phyloP scores from a whole-genome alignment of 2,888 invertebrate genomes.

The Cantharis flavilabris region DNA sequence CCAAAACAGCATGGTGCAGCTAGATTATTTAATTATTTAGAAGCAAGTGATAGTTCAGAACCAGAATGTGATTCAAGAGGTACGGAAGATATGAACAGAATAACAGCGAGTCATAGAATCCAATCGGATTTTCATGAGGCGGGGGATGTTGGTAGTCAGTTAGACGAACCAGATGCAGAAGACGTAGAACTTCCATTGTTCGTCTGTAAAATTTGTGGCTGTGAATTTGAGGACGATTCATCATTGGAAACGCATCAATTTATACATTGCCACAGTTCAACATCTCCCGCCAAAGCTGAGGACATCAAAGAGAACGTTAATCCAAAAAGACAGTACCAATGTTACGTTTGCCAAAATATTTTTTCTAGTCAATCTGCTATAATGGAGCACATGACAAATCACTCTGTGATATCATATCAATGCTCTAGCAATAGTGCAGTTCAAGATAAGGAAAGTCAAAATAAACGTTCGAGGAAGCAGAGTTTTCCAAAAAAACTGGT shows the following conservation, averaged over 20 bases:
- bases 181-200: constrained; percentile 57
- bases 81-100: constrained; percentile 52
- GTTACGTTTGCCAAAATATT: constrained; percentile 55
- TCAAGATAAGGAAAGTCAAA: constrained; percentile 41
- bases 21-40: constrained; percentile 73
- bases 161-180: constrained; percentile 51
- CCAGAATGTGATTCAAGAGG: constrained; percentile 57
- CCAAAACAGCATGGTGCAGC: constrained; percentile 65
- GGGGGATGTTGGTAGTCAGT: constrained; percentile 59
- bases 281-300: constrained; percentile 58
- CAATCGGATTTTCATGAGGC: constrained; percentile 68
- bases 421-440: constrained; percentile 44
- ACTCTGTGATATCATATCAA: constrained; percentile 51
- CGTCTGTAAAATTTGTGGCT: constrained; percentile 60
- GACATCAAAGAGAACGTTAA: constrained; percentile 54
- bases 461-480: constrained; percentile 57
- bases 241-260: constrained; percentile 58
- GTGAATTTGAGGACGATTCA: constrained; percentile 59
- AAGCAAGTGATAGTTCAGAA: constrained; percentile 74
- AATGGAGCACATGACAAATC: constrained; percentile 58
- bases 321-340: constrained; percentile 54
- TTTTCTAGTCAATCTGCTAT: constrained; percentile 56
- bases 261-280: constrained; percentile 55
- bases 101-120: constrained; percentile 50
- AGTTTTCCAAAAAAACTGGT: constrained; percentile 58